phyloP scores from a whole-genome alignment of 2,888 invertebrate genomes.

The Pollenia labialis region DNA sequence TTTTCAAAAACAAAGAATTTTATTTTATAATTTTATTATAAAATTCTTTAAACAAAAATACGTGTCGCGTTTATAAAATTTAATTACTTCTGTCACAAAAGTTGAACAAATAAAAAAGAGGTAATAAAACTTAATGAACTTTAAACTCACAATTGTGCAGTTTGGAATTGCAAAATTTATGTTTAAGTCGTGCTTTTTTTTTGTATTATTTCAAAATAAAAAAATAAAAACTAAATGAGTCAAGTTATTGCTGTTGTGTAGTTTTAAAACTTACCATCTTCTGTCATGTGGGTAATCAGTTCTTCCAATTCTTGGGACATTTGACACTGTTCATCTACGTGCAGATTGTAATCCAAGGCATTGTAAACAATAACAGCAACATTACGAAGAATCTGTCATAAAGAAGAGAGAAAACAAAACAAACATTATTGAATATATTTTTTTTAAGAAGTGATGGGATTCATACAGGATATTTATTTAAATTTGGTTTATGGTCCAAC shows the following conservation, averaged over 20 bases:
- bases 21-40: background rate
- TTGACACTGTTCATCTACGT: slow-evolving; percentile 93
- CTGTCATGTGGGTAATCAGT: slow-evolving; percentile 94
- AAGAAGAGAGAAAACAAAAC: background rate
- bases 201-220: slow-evolving; percentile 15
- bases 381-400: slow-evolving; percentile 89
- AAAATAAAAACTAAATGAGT: background rate
- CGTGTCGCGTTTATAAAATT: background rate
- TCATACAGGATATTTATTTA: too few relatives aligned
- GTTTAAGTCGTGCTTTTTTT: slow-evolving; percentile 35
- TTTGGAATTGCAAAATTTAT: slow-evolving; percentile 4
- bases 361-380: slow-evolving; percentile 94
- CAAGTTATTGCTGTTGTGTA: background rate
- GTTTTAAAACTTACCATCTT: slow-evolving; percentile 85
- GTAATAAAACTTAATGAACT: slow-evolving; percentile 26
- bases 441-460: background rate
- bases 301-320: slow-evolving; percentile 93
- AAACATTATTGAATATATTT: background rate
- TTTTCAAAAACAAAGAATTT: background rate
- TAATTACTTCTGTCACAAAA: slow-evolving; percentile 9
- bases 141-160: slow-evolving; percentile 19
- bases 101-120: slow-evolving; percentile 17
- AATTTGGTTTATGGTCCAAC: too few relatives aligned
- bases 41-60: slow-evolving; percentile 1
- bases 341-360: slow-evolving; percentile 94